phyloP scores from a whole-genome alignment of 2,888 invertebrate species.

The Molorchus minor region DNA sequence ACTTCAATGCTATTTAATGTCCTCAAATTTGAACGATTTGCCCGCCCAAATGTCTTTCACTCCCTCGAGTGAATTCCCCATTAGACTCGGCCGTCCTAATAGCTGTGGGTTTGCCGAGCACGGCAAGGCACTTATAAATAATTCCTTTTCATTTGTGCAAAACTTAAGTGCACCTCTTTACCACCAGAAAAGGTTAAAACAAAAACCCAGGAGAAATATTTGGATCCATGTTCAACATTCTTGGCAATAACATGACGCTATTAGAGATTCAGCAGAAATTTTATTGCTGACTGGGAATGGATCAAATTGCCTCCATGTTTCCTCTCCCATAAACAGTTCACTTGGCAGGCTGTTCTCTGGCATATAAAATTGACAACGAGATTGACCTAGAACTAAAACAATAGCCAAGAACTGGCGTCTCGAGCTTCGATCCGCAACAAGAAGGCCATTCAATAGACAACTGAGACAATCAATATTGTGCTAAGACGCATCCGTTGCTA shows the following conservation, averaged over 20 bases:
- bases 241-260: constrained; percentile 39
- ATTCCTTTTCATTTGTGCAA: too few relatives aligned
- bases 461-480: constrained; percentile 9
- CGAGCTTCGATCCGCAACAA: not conserved
- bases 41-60: too few relatives aligned
- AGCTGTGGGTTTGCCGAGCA: too few relatives aligned
- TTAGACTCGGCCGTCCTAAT: too few relatives aligned
- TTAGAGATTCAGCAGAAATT: constrained; percentile 50
- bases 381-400: constrained; percentile 31
- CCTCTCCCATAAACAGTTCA: constrained; percentile 35
- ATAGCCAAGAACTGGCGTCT: constrained; percentile 18
- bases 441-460: constrained; percentile 13
- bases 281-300: constrained; percentile 43
- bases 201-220: constrained; percentile 11
- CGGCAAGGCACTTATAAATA: too few relatives aligned
- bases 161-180: too few relatives aligned
- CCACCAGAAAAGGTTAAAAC: too few relatives aligned
- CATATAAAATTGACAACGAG: constrained; percentile 31
- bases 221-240: constrained; percentile 15
- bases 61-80: too few relatives aligned
- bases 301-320: constrained; percentile 38
- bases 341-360: constrained; percentile 24
- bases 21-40: too few relatives aligned
- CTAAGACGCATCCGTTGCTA: not conserved
- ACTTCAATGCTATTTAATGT: too few relatives aligned